Evolutionary conservation across 23 tunicate genomes (phyloP).

Genomic region (Pegea sp.): DNA sequence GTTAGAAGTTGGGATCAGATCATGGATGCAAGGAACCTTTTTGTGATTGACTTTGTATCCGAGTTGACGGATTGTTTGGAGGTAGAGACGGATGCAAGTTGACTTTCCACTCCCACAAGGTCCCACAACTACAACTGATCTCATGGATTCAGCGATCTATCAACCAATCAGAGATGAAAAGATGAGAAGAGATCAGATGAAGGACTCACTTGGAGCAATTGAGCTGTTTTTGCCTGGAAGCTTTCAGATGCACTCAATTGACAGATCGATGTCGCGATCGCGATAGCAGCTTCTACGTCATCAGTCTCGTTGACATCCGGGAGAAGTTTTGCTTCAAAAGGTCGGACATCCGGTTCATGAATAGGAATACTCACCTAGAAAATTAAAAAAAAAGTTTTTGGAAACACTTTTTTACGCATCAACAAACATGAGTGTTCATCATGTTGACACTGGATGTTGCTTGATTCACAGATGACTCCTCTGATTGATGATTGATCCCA

Average conservation of each 20-base stretch:
- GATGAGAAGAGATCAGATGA: background rate
- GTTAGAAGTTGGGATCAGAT: no score
- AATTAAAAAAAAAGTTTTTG: background rate
- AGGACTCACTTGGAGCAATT: slow-evolving; percentile 24
- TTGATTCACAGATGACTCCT: slow-evolving; percentile 1
- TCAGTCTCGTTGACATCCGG: slow-evolving; percentile 23
- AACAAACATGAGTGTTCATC: background rate
- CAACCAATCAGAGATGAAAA: background rate
- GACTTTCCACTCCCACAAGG: slow-evolving; percentile 68
- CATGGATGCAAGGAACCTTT: no score
- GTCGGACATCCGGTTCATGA: slow-evolving; percentile 15
- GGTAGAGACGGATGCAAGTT: slow-evolving; percentile 24
- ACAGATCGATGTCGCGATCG: slow-evolving; percentile 28
- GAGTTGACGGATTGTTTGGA: slow-evolving; percentile 30
- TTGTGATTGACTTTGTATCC: slow-evolving; percentile 24
- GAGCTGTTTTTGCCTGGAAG: slow-evolving; percentile 26
- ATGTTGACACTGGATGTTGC: background rate
- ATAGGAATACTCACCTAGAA: background rate
- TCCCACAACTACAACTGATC: slow-evolving; percentile 37
- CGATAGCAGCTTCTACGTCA: slow-evolving; percentile 31
- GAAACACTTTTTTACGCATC: background rate
- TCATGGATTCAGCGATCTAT: slow-evolving; percentile 38
- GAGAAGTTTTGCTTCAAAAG: slow-evolving; percentile 10
- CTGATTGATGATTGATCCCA: slow-evolving; percentile 21
- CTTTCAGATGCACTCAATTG: slow-evolving; percentile 18